Evolutionary conservation across 2,113 vertebrate genomes (phyloP), one percentile per base, ranked within the genome.

Genomic region (Raja brachyura): DNA sequence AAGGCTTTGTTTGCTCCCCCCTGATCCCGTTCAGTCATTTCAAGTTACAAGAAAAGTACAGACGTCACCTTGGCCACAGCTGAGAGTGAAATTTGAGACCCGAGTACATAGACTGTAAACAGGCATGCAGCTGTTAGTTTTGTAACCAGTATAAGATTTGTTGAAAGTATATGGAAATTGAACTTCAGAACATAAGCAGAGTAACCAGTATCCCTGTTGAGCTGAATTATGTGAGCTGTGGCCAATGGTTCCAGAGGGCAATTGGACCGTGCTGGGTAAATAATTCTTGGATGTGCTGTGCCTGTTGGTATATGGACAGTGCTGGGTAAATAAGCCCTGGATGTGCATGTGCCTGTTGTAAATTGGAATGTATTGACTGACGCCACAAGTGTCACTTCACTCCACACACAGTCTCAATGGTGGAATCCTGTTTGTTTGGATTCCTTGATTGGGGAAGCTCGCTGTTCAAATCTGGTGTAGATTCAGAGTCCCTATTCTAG

Each of bases 61-160:
- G 4, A 39, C 8, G 39, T 48, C 33, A 25, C 28, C 7, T 31
- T 18, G 59, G 83, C 59, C 59, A 88, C 28, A 22, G 22, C 90
- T 92, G 90, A 39, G 33, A 92, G 25, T 92, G 66, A 73, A 92
- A 92, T 74, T 73, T 73, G 90, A 92, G 90, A 70, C 90, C 9
- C 90, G 7, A 73, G 68, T 92, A 73, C 20, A 92, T 39, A 73
- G 20, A 39, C 66, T 48, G 22, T 92, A 54, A 92, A 92, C 90
- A 92, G 33, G 33, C 66, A 73, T 92, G 68, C 66, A 92, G 90
- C 66, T 92, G 90, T 74, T 90, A 18, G 39, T 74, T 73, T 28
- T 92, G 39, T 54, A 92, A 92, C 90, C 39, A 28, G 66, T 68
- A 74, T 22, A 73, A 92, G 16, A 22, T 31, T 92, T 73, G 22